Conservation (phyloP, 35 echinoderm and acorn worm genomes). For the Stichopus chloronotus region DNA sequence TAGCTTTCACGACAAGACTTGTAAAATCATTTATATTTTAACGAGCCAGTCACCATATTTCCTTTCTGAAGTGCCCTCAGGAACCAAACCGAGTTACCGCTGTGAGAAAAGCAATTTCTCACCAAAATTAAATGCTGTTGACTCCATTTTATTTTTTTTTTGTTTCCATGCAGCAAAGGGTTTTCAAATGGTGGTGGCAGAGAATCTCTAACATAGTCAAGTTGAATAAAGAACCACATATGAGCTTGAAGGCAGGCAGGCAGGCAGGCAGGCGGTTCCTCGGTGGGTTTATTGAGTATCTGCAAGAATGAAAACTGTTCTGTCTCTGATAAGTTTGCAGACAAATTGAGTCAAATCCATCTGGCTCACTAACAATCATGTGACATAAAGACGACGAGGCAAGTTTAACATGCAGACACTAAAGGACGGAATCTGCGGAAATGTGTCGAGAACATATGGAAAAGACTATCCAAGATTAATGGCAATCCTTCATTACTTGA, state of each 20-base stretch:
- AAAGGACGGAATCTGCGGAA: not conserved
- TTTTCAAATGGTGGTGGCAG: not conserved
- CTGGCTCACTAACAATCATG: not conserved
- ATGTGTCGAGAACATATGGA: not conserved
- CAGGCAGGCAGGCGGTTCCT: not conserved
- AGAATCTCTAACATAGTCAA: conserved; percentile 3
- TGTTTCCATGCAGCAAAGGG: not conserved
- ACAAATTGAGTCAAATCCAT: conserved; percentile 39
- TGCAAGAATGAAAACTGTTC: not conserved
- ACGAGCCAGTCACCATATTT: not conserved
- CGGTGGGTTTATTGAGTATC: not conserved
- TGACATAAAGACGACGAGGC: not conserved
- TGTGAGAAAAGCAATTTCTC: not conserved
- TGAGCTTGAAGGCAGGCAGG: not conserved
- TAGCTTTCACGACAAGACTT: not conserved
- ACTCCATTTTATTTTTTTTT: not conserved
- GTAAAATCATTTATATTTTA: not conserved
- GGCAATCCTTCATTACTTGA: too few relatives aligned
- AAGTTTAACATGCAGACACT: not conserved
- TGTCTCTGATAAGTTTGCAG: not conserved
- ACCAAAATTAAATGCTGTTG: not conserved
- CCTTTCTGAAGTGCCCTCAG: not conserved
- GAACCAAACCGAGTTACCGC: not conserved
- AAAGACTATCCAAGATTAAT: too few relatives aligned
- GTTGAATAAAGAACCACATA: not conserved